Evolutionary conservation across 2,113 vertebrate species (phyloP), one percentile per base, ranked within the genome.

Genomic region (Sminthopsis crassicaudata): DNA sequence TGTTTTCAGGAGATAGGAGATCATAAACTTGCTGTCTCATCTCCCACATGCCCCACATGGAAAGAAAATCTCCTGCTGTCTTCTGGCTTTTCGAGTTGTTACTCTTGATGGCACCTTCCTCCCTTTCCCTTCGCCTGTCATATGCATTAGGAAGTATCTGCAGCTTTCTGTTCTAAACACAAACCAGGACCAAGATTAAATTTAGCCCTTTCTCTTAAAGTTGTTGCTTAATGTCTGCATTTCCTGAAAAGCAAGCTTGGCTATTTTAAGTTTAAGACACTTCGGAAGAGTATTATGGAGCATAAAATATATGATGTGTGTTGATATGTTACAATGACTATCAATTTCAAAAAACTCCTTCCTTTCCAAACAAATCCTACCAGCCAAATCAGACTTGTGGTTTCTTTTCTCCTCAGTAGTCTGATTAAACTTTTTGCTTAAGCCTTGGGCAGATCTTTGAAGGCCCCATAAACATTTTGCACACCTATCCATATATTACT

Each of bases 391-490:
- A 97, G 96, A 97, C 95, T 92, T 95, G 94, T 84, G 95, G 93
- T 97, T 94, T 93, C 91, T 84, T 92, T 95, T 94, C 91, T 95
- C 84, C 84, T 96, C 4, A 0, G 89, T 84, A 95, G 94, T 95
- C 95, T 97, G 97, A 96, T 95, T 96, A 96, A 95, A 93, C 92
- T 84, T 97, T 96, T 94, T 90, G 14, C 94, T 92, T 92, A 96
- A 97, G 95, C 97, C 95, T 92, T 76, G 92, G 94, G 97, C 97
- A 95, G 96, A 88, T 96, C 95, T 96, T 91, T 89, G 67, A 97
- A 96, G 96, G 91, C 54, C 91, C 94, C 89, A 93, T 97, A 97
- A 97, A 97, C 97, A 97, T 95, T 96, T 96, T 95, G 97, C 89
- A 95, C 90, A 97, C 96, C 95, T 97, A 94, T 96, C 94, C 94